A percentile compares a stretch with the other conserved stretches of the same genome.
Conservation (phyloP, 2,113 vertebrate species). For the Trachemys scripta region DNA sequence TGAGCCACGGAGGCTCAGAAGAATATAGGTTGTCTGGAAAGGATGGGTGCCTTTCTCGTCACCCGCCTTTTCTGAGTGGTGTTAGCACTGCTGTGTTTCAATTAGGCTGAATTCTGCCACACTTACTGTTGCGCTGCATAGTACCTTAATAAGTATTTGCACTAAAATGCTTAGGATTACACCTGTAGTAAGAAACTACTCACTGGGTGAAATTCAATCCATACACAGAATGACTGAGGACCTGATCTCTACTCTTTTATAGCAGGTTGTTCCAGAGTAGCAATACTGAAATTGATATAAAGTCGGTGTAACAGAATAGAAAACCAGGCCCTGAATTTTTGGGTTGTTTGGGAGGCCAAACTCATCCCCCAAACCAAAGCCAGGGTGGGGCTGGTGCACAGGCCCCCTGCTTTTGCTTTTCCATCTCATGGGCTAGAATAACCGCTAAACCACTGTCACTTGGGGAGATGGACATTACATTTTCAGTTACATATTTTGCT, state of each 20-base stretch:
- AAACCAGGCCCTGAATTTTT: background rate
- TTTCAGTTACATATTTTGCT: background rate
- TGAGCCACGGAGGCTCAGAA: background rate
- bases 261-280: background rate
- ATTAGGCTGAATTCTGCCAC: background rate
- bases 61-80: background rate
- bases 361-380: background rate
- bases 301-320: background rate
- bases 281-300: background rate
- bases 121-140: background rate
- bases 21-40: background rate
- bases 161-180: accelerated
- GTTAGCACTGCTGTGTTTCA: background rate
- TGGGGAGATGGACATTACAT: background rate
- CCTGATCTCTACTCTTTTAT: background rate
- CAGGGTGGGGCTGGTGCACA: background rate
- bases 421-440: accelerated
- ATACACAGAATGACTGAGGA: background rate
- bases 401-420: background rate
- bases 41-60: background rate
- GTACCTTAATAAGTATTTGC: background rate
- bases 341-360: background rate
- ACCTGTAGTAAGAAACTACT: background rate
- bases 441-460: background rate
- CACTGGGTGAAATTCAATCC: background rate